These are phyloP conservation scores for Pseudolaguvia tuberculata DNA, from an alignment of 2,113 vertebrate species.

Conservation along the genomic window DNA sequence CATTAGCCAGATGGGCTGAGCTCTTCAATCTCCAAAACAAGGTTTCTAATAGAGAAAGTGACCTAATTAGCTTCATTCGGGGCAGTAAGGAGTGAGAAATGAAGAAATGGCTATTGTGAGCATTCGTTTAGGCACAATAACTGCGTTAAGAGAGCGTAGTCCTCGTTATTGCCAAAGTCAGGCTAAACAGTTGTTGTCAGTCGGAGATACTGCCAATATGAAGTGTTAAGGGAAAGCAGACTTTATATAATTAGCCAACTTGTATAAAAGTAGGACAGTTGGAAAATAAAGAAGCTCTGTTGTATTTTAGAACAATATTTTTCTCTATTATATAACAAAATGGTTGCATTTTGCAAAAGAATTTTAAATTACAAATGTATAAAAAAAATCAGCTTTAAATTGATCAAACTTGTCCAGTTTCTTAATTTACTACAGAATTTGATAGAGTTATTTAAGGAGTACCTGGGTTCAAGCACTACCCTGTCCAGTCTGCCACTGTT, in stretches of 20 bases:
- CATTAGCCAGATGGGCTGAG: conserved; percentile 69
- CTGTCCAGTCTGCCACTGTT: too few species aligned
- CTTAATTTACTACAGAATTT: background rate
- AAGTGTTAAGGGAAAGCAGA: background rate
- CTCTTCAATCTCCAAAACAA: conserved; percentile 66
- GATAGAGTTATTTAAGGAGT: too few species aligned
- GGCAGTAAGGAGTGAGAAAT: conserved; percentile 51
- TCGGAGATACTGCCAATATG: conserved; percentile 16
- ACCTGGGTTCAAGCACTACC: too few species aligned
- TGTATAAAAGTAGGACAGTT: background rate
- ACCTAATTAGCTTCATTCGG: conserved; percentile 70
- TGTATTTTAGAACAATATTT: background rate
- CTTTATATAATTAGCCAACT: conserved; percentile 2
- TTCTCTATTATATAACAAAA: conserved; percentile 11
- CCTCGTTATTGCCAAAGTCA: conserved; percentile 11
- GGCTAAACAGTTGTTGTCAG: conserved; percentile 10
- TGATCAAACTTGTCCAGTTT: background rate
- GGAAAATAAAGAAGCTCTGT: background rate
- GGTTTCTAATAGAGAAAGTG: conserved; percentile 65
- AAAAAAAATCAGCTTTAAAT: too few species aligned
- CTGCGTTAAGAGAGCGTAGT: conserved; percentile 3
- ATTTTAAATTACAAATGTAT: too few species aligned
- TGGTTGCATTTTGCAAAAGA: background rate
- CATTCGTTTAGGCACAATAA: conserved; percentile 21
- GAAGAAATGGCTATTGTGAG: conserved; percentile 41